Evolutionary conservation across 2,888 invertebrate genomes (phyloP).

Genomic region (Ariolimax columbianus): DNA sequence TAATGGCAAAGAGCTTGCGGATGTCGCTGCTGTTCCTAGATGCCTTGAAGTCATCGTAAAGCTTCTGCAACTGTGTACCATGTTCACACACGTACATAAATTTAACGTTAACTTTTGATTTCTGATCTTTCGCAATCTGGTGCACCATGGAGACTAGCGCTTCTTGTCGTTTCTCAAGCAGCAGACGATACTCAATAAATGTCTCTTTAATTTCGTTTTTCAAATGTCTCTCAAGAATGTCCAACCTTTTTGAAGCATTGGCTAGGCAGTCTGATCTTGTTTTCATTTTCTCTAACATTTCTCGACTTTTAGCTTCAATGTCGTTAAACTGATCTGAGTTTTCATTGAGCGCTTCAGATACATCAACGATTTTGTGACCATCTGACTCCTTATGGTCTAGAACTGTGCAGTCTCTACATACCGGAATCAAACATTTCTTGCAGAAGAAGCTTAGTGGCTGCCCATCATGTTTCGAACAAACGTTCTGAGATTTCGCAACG

Average conservation of each 20-base stretch:
- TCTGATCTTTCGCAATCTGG: slow-evolving; percentile 68
- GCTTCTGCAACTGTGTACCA: slow-evolving; percentile 68
- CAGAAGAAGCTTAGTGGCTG: slow-evolving; percentile 74
- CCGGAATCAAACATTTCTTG: slow-evolving; percentile 68
- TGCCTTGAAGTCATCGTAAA: slow-evolving; percentile 66
- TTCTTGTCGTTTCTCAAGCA: slow-evolving; percentile 71
- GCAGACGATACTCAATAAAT: slow-evolving; percentile 72
- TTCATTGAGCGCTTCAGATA: slow-evolving; percentile 67
- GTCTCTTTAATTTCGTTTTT: slow-evolving; percentile 70
- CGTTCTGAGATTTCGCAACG: slow-evolving; percentile 68
- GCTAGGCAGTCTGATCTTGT: slow-evolving; percentile 66
- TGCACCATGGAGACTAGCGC: slow-evolving; percentile 65
- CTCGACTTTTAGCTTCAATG: slow-evolving; percentile 49
- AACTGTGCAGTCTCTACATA: slow-evolving; percentile 73
- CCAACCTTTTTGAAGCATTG: slow-evolving; percentile 72
- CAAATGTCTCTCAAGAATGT: slow-evolving; percentile 69
- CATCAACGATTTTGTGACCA: slow-evolving; percentile 70
- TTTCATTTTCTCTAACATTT: slow-evolving; percentile 66
- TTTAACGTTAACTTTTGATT: slow-evolving; percentile 65
- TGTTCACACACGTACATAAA: slow-evolving; percentile 69
- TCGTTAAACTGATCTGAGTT: slow-evolving; percentile 67
- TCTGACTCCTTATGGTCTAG: slow-evolving; percentile 72
- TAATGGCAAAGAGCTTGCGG: slow-evolving; percentile 67
- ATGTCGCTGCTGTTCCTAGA: slow-evolving; percentile 68
- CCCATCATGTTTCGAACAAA: slow-evolving; percentile 70